Base-by-base conservation (phyloP, 2,797 vertebrate species). In the Alauda arvensis region DNA sequence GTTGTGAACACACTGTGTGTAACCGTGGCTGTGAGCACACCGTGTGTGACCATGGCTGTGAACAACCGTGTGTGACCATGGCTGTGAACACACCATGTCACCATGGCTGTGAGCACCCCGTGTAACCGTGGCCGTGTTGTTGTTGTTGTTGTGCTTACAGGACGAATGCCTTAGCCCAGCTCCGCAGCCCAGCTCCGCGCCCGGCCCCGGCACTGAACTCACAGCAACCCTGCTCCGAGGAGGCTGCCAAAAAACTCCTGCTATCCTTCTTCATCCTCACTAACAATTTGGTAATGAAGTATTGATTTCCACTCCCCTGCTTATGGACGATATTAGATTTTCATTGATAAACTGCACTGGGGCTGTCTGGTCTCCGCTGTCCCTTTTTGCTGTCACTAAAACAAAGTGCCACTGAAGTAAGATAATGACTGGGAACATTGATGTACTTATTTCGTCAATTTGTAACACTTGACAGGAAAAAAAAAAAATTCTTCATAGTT, bases 221-320 rank as follows among this genome's bases (percentile, higher is more conserved):
- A 95, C 96, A 89, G 94, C 98, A 98, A 97, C 98, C 98, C 79
- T 94, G 90, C 97, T 37, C 98, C 83, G 74, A 97, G 94, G 98
- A 98, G 98, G 98, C 98, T 97, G 97, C 98, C 97, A 97, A 97
- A 98, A 92, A 91, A 42, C 97, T 97, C 97, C 96, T 69, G 96
- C 98, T 97, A 98, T 99, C 97, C 97, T 98, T 99, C 98, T 99
- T 98, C 98, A 98, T 98, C 98, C 97, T 97, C 97, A 97, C 98
- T 98, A 98, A 99, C 99, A 99, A 99, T 99, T 99, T 99, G 99
- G 98, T 99, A 99, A 99, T 99, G 99, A 99, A 99, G 98, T 99
- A 99, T 99, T 98, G 99, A 99, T 99, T 99, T 99, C 98, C 98
- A 98, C 99, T 99, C 99, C 98, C 96, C 98, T 98, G 95, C 98